Percentiles rank a stretch among this genome's conserved stretches.
phyloP scores from a whole-genome alignment of 2,797 vertebrate genomes.

The Botia kubotai region DNA sequence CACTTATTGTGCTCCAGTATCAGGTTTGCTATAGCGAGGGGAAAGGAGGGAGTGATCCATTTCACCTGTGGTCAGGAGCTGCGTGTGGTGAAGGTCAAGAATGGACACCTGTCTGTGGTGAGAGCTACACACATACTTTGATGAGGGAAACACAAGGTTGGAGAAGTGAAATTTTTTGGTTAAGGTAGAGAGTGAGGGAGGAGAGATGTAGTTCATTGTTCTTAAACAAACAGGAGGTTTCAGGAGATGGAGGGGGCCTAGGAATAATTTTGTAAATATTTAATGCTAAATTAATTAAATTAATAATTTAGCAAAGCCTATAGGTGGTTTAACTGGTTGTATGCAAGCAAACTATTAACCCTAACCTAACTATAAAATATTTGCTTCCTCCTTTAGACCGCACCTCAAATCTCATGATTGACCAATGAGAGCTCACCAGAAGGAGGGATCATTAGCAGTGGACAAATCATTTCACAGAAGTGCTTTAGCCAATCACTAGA shows the following conservation, averaged over 20 bases:
- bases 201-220: neutral
- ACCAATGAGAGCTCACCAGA: slow-evolving; percentile 41
- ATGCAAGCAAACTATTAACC: neutral
- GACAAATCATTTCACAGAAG: slow-evolving; percentile 34
- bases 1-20: slow-evolving; percentile 78
- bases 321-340: neutral
- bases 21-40: slow-evolving; percentile 86
- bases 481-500: slow-evolving; percentile 66
- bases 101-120: slow-evolving; percentile 96
- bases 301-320: neutral
- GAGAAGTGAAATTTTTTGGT: neutral
- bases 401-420: slow-evolving; percentile 77
- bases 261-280: too few relatives aligned
- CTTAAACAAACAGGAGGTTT: neutral
- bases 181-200: neutral
- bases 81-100: slow-evolving; percentile 92
- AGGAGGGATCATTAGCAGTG: slow-evolving; percentile 45
- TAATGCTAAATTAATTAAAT: neutral
- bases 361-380: neutral
- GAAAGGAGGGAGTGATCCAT: slow-evolving; percentile 92
- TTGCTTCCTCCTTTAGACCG: slow-evolving; percentile 78
- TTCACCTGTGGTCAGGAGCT: slow-evolving; percentile 90
- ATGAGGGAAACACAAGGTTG: neutral
- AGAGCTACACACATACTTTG: slow-evolving; percentile 65
- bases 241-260: neutral